Evolutionary conservation across 2,888 invertebrate species (phyloP).

Genomic region (Thecocarcelia acutangulata): DNA sequence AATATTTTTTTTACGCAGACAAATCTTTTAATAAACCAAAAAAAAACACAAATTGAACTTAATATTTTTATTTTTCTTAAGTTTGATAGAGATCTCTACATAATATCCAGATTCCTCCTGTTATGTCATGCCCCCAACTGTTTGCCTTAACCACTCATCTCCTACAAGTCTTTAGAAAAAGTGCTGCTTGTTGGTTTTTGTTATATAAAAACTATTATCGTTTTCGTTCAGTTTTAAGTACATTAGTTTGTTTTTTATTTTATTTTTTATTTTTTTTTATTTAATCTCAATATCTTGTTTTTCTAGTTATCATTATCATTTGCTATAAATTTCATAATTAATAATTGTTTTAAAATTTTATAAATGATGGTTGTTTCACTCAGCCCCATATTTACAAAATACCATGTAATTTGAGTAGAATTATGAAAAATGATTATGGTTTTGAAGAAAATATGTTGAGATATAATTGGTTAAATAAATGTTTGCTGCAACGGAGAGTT

Average conservation of each 20-base stretch:
- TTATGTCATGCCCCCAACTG: conserved; percentile 11
- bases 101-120: not conserved
- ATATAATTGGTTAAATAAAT: conserved; percentile 38
- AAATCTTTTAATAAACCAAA: not conserved
- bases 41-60: not conserved
- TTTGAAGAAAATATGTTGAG: conserved; percentile 41
- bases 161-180: not conserved
- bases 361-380: conserved; percentile 63
- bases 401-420: conserved; percentile 68
- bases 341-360: conserved; percentile 69
- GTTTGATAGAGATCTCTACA: not conserved
- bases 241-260: conserved; percentile 12
- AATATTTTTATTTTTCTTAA: too few relatives aligned
- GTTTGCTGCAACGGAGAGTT: conserved; percentile 2
- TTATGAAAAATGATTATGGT: conserved; percentile 68
- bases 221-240: conserved; percentile 28
- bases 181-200: conserved; percentile 23
- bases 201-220: not conserved
- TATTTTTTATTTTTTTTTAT: too few relatives aligned
- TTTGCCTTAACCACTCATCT: conserved; percentile 4
- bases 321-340: conserved; percentile 69
- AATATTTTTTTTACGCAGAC: not conserved
- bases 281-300: conserved; percentile 52
- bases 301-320: conserved; percentile 67
- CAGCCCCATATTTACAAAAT: conserved; percentile 60